Conservation (phyloP, 2,888 invertebrate species). For the Pardosa pseudoannulata region DNA sequence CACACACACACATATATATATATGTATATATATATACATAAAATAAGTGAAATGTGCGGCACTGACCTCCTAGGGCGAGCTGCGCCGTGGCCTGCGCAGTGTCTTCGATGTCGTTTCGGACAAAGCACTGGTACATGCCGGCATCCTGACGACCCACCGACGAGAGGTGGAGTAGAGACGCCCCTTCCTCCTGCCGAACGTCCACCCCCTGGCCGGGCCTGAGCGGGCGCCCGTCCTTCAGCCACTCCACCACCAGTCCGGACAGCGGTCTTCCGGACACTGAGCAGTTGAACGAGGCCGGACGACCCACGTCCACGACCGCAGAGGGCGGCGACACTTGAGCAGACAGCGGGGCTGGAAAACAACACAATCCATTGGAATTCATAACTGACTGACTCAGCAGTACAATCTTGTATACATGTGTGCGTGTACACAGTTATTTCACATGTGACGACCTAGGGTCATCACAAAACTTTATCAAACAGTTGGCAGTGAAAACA, state of each 20-base stretch:
- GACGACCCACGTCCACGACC: conserved; percentile 89
- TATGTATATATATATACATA: no score
- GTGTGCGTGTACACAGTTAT: no score
- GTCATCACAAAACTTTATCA: no score
- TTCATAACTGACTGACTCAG: no score
- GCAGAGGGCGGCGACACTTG: conserved; percentile 81
- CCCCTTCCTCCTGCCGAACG: conserved; percentile 85
- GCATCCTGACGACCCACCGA: conserved; percentile 86
- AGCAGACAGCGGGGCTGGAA: conserved; percentile 85
- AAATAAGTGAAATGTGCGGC: no score
- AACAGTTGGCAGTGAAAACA: no score
- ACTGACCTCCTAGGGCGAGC: conserved; percentile 83
- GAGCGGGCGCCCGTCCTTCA: conserved; percentile 85
- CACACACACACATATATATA: background rate
- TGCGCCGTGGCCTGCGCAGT: conserved; percentile 90
- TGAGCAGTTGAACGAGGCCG: conserved; percentile 91
- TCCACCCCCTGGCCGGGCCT: conserved; percentile 80
- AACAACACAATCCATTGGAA: no score
- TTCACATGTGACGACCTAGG: no score
- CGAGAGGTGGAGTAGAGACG: no score
- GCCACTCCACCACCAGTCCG: conserved; percentile 87
- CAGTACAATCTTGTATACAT: no score
- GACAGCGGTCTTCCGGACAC: conserved; percentile 89
- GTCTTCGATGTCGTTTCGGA: conserved; percentile 89
- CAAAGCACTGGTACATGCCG: conserved; percentile 95